Base-by-base conservation (phyloP, 2,797 vertebrate species). In the Sebastes minor region DNA sequence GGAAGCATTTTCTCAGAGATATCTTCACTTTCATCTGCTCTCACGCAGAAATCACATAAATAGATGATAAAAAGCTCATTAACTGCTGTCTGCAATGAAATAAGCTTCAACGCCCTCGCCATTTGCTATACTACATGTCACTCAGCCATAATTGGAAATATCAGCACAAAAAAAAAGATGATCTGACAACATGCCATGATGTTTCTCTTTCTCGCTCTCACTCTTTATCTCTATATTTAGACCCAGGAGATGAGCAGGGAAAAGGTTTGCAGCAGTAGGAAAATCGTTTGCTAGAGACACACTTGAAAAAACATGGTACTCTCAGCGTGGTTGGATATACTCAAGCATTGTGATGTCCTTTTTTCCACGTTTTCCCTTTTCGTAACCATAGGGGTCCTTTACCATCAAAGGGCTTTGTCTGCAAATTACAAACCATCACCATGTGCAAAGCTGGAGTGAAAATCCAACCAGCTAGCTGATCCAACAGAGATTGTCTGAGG, bases 91-190 rank as follows among this genome's bases (percentile, higher is more conserved):
- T 86, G 65, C 27, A 3, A 57, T 52, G 77, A 84, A 85, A 87
- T 65, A 30, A 81, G 65, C 60, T 23, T 22, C 79, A 65, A 69
- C 80, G 49, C 65, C 71, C 42, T 81, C 68, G 9, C 69, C 63
- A 81, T 86, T 86, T 78, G 76, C 81, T 61, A 55, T 78, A 70
- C 67, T 13, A 32, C 74, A 35, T 77, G 87, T 88, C 91, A 90
- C 68, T 90, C 90, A 91, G 77, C 60, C 76, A 16, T 92, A 92
- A 91, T 84, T 89, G 88, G 86, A 88, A 88, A 88, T 74, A 84
- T 84, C 86, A 66, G 57, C 82, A 72, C 22, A 64, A 61, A 53
- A 85, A 76, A 84, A 76, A 78, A 73, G 32, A 85, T 46, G 76
- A 90, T 85, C 81, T 91, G 85, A 92, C 86, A 82, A 87, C 62